phyloP scores from a whole-genome alignment of 2,113 vertebrate species.

The Corythaeola cristata region DNA sequence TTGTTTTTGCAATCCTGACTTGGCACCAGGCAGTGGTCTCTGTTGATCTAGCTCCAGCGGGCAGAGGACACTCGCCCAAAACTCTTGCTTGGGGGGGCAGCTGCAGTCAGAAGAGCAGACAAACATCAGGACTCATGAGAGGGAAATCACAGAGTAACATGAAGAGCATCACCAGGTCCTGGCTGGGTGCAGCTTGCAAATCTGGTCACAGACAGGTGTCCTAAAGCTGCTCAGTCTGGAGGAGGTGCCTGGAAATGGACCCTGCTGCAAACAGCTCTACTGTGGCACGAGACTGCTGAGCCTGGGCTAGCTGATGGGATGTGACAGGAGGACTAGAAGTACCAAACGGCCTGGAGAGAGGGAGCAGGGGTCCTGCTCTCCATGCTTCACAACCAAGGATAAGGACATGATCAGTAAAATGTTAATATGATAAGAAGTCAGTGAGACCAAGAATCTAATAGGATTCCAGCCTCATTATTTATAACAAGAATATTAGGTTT shows the following conservation, averaged over 20 bases:
- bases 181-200: background rate
- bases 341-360: background rate
- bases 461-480: background rate
- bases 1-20: background rate
- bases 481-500: background rate
- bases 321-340: background rate
- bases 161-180: background rate
- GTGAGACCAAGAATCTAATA: background rate
- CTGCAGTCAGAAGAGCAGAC: background rate
- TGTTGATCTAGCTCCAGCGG: background rate
- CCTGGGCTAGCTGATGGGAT: background rate
- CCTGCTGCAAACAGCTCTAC: background rate
- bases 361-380: background rate
- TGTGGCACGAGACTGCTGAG: background rate
- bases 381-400: background rate
- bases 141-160: rapidly evolving
- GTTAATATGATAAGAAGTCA: background rate
- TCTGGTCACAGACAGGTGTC: background rate
- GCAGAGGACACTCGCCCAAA: background rate
- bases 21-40: background rate
- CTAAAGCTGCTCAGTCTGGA: background rate
- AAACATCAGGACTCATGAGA: background rate
- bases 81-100: background rate
- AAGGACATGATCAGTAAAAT: background rate
- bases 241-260: background rate